Percentiles rank a stretch among this genome's conserved stretches.
Conservation (phyloP, 1,140 invertebrate species). For the Apis florea region DNA sequence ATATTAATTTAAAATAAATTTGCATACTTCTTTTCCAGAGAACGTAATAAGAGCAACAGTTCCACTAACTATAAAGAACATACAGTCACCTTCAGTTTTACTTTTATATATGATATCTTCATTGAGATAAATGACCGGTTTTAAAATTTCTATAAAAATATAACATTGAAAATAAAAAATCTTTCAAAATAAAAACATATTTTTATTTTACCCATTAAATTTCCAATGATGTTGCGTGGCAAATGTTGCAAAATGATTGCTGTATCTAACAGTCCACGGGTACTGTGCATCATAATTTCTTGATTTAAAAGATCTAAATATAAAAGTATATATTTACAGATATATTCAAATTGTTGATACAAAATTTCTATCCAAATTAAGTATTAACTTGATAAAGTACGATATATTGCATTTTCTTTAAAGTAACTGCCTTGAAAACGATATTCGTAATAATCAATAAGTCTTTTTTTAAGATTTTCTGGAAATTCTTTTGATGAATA, state of each 20-base stretch:
- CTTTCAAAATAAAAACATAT: neutral
- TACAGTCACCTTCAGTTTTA: conserved; percentile 78
- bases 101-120: conserved; percentile 78
- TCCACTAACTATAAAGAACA: conserved; percentile 82
- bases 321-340: neutral
- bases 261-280: conserved; percentile 62
- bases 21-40: conserved; percentile 79
- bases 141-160: conserved; percentile 55
- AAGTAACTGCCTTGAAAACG: conserved; percentile 70
- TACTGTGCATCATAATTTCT: conserved; percentile 65
- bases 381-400: conserved; percentile 66
- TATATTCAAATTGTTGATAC: neutral
- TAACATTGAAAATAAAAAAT: neutral
- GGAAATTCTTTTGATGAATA: conserved; percentile 66
- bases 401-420: conserved; percentile 68
- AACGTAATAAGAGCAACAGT: conserved; percentile 81
- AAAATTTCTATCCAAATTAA: neutral
- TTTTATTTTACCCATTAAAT: conserved; percentile 64
- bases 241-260: conserved; percentile 62
- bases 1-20: neutral
- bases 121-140: conserved; percentile 65
- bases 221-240: conserved; percentile 58
- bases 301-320: conserved; percentile 66
- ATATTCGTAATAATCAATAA: conserved; percentile 70
- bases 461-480: conserved; percentile 54